Evolutionary conservation across 2,888 invertebrate genomes (phyloP).

Genomic region (Ichneumon xanthorius): DNA sequence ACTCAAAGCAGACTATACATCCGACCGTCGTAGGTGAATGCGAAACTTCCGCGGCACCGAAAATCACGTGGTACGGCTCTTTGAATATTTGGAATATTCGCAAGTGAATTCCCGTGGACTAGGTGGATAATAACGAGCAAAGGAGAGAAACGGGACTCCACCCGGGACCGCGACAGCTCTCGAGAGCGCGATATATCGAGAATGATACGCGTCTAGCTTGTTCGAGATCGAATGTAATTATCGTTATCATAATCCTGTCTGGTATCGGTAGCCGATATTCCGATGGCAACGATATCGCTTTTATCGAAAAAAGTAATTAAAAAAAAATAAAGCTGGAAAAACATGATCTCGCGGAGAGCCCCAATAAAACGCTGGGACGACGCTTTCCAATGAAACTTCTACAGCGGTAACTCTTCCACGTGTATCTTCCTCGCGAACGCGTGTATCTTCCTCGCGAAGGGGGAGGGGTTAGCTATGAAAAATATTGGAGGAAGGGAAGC

Average conservation of each 20-base stretch:
- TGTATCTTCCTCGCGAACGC: neutral
- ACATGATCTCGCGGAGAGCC: neutral
- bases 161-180: neutral
- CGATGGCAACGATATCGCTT: neutral
- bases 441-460: neutral
- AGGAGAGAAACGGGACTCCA: neutral
- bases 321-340: neutral
- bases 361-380: neutral
- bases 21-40: neutral
- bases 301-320: neutral
- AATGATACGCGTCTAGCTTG: neutral
- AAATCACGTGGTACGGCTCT: neutral
- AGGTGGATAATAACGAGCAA: neutral
- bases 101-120: constrained; percentile 5
- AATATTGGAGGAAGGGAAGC: neutral
- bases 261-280: neutral
- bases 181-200: neutral
- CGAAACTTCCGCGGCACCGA: neutral
- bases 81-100: constrained; percentile 8
- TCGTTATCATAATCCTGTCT: neutral
- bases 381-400: neutral
- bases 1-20: neutral
- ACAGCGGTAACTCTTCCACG: neutral
- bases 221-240: neutral
- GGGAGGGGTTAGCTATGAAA: neutral